Percentiles rank a stretch among this genome's conserved stretches.
Evolutionary conservation across 2,113 vertebrate species (phyloP).

Genomic region (Sinocyclocheilus anophthalmus): DNA sequence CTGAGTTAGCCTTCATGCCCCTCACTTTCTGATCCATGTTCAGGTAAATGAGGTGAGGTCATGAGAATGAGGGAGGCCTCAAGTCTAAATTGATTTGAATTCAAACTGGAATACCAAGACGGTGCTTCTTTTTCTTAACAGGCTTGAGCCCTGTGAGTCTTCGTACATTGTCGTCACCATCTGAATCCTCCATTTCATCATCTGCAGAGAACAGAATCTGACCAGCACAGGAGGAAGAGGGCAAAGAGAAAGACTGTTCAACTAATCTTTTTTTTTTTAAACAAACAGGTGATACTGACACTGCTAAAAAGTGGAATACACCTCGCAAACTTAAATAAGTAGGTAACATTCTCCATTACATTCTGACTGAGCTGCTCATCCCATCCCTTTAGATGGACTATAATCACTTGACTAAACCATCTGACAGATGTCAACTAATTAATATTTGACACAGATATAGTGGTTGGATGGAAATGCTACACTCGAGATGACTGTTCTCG

Average conservation of each 20-base stretch:
- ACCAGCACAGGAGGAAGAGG: not conserved
- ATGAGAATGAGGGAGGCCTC: not conserved
- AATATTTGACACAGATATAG: no score
- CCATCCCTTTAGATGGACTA: not conserved
- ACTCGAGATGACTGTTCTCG: not conserved
- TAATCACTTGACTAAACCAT: not conserved
- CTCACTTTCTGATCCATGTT: not conserved
- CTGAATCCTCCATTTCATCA: slow-evolving; percentile 96
- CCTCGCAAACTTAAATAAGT: not conserved
- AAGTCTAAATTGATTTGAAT: slow-evolving; percentile 28
- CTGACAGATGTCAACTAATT: not conserved
- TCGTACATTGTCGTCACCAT: slow-evolving; percentile 86
- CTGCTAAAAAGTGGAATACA: not conserved
- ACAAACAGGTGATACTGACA: not conserved
- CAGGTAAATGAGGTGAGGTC: not conserved
- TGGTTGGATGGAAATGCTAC: not conserved
- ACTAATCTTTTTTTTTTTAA: not conserved
- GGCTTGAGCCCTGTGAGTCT: slow-evolving; percentile 86
- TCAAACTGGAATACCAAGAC: slow-evolving; percentile 94
- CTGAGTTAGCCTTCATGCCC: not conserved
- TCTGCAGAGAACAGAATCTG: slow-evolving; percentile 98
- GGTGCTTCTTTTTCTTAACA: slow-evolving; percentile 92
- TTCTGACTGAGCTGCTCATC: not conserved
- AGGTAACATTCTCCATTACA: not conserved
- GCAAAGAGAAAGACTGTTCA: not conserved